Conservation (phyloP, 1,140 invertebrate genomes). For the Apocrypta bakeri region DNA sequence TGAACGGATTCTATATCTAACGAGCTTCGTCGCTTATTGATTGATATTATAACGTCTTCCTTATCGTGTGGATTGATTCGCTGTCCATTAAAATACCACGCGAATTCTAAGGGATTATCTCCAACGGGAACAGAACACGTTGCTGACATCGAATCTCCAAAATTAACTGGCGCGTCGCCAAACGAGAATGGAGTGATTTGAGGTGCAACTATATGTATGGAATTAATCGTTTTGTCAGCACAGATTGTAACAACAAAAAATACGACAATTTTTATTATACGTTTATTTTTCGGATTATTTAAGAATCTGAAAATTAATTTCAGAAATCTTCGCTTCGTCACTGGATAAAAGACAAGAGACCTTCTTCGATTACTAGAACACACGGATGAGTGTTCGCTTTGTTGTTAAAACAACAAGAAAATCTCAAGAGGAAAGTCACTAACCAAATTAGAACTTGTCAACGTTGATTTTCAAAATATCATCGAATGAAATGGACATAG, state of each 20-base stretch:
- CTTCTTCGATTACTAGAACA: slow-evolving; percentile 66
- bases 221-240: neutral
- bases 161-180: slow-evolving; percentile 77
- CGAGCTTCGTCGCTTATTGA: slow-evolving; percentile 77
- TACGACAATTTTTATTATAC: too few species aligned
- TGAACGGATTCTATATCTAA: slow-evolving; percentile 77
- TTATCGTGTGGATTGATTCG: slow-evolving; percentile 63
- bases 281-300: too few species aligned
- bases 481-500: slow-evolving; percentile 74
- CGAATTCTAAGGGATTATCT: slow-evolving; percentile 81
- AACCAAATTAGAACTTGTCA: slow-evolving; percentile 81
- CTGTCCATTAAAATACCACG: slow-evolving; percentile 77
- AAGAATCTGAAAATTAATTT: too few species aligned
- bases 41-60: slow-evolving; percentile 67
- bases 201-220: slow-evolving; percentile 72
- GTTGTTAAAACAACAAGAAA: slow-evolving; percentile 49
- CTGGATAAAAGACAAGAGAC: too few species aligned
- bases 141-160: slow-evolving; percentile 79
- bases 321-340: too few species aligned
- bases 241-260: neutral
- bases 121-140: slow-evolving; percentile 82
- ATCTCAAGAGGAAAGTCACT: slow-evolving; percentile 77
- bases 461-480: slow-evolving; percentile 82
- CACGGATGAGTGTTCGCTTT: slow-evolving; percentile 15
- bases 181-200: slow-evolving; percentile 77